Base-by-base conservation (phyloP, 2,797 vertebrate species). In the Chloroceryle amazona region DNA sequence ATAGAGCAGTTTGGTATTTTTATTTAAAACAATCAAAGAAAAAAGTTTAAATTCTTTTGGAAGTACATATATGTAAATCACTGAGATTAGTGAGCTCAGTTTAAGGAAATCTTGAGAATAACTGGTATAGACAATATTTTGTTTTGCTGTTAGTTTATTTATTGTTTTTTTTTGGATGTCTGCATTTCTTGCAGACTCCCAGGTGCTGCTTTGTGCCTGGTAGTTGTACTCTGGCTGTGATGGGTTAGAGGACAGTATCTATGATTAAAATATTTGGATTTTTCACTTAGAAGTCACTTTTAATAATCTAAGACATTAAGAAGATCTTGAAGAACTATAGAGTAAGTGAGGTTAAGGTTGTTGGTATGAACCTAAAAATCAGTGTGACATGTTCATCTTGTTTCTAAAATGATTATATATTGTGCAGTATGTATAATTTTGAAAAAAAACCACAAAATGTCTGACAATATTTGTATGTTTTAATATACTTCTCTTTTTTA, bases 401-500 rank as follows among this genome's bases (percentile, higher is more conserved):
- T 66, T 79, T 89, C 26, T 72, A 16, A 87, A 88, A 58, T 33
- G 2, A 28, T 25, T 31, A 2, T 61, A 1, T 55, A 8, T 60
- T 61, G 13, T 88, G 12, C 61, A 42, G 7, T 81, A 7, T 46
- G 26, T 82, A 62, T 65, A 31, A n/a, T 35, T 66, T 79, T 42
- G 31, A 21, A 80, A 63, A 63, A 22, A 67, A 61, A 20, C 3
- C 4, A n/a, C n/a, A n/a, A 51, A 19, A 12, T 33, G 17, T 54
- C 14, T 65, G 44, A 26, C 35, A 37, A 4, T 66, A 16, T 65
- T 23, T 82, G 8, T n/a, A 6, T 63, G 11, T 89, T 90, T 84
- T 74, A 90, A 96, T 91, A 79, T 97, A 91, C 95, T 76, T 87
- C 2, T 96, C 92, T 93, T 93, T 98, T 97, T 98, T 33, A 90